phyloP scores from a whole-genome alignment of 2,797 vertebrate genomes.

The Ceyx erithaca region DNA sequence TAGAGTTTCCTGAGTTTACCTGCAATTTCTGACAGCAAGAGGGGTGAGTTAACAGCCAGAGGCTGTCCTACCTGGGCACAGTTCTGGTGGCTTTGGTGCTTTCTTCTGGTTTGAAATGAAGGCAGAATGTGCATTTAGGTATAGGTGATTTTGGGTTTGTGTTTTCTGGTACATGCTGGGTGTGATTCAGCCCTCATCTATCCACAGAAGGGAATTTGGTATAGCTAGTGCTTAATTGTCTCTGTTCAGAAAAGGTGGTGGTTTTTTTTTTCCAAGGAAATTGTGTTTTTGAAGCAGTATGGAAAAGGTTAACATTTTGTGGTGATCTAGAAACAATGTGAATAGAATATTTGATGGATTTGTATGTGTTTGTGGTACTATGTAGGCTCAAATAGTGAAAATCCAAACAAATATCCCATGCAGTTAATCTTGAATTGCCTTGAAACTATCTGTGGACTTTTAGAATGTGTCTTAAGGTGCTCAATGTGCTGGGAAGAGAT shows the following conservation, averaged over 20 bases:
- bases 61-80: fast-evolving
- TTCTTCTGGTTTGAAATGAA: not conserved
- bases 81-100: not conserved
- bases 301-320: not conserved
- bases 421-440: not conserved
- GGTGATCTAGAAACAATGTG: not conserved
- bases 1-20: not conserved
- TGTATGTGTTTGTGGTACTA: not conserved
- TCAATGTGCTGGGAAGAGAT: not conserved
- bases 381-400: not conserved
- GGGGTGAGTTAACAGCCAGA: not conserved
- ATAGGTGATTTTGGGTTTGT: not conserved
- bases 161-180: fast-evolving
- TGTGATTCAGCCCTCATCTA: not conserved
- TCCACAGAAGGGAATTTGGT: not conserved
- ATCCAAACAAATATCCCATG: not conserved
- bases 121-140: fast-evolving
- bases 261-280: not conserved
- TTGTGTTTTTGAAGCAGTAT: not conserved
- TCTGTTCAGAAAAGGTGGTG: not conserved
- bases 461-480: not conserved
- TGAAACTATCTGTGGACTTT: not conserved
- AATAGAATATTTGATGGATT: not conserved
- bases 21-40: not conserved
- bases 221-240: not conserved